Conservation (phyloP, 2,113 vertebrate species). For the Holacanthus passer region DNA sequence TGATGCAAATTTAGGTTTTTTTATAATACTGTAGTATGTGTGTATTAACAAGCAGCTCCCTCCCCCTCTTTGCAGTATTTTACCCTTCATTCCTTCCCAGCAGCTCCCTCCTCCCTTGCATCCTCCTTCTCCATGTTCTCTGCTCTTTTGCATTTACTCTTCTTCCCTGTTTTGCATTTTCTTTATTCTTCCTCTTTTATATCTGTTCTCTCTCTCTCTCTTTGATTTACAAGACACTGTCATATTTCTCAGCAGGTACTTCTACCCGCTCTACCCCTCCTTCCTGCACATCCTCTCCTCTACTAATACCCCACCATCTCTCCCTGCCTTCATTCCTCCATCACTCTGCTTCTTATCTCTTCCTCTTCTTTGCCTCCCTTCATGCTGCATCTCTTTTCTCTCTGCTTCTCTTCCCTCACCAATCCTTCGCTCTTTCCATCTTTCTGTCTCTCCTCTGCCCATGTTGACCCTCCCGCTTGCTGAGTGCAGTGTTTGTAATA, state of each 20-base stretch:
- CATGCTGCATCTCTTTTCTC: not conserved
- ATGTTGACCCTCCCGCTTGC: constrained; percentile 45
- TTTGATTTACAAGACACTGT: constrained; percentile 19
- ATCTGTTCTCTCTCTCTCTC: not conserved
- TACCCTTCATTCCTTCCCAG: constrained; percentile 5
- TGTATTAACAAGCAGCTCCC: constrained; percentile 5
- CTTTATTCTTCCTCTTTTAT: not conserved
- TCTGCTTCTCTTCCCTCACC: not conserved
- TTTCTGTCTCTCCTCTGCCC: constrained; percentile 20
- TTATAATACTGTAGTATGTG: not conserved
- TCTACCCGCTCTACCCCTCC: not conserved
- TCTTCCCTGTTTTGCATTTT: constrained; percentile 4
- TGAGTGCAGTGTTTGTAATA: constrained; percentile 59
- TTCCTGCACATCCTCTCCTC: constrained; percentile 10
- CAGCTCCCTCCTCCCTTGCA: constrained; percentile 15
- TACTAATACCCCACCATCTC: not conserved
- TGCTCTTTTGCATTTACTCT: constrained; percentile 6
- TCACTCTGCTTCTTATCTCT: not conserved
- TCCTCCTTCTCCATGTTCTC: constrained; percentile 13
- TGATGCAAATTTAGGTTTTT: not conserved
- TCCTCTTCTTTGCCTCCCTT: not conserved
- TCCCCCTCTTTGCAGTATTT: constrained; percentile 30
- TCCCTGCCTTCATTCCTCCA: not conserved
- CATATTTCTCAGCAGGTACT: constrained; percentile 4
- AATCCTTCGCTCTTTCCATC: constrained; percentile 5